phyloP scores from a whole-genome alignment of 2,113 vertebrate species.

The Ranitomeya variabilis region DNA sequence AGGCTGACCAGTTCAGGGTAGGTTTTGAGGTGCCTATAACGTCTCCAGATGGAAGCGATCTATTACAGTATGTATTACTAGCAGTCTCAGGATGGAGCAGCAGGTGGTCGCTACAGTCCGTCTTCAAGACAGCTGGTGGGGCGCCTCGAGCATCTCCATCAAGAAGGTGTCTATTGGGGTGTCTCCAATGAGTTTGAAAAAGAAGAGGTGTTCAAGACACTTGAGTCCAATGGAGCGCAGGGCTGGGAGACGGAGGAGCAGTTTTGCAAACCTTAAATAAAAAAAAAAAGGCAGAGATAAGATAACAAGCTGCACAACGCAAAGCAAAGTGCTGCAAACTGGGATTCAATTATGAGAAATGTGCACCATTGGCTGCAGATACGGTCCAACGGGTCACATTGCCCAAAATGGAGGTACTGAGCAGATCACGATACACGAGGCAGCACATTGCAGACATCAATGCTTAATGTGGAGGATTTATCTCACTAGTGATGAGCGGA shows the following conservation, averaged over 20 bases:
- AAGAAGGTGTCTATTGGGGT: slow-evolving; percentile 94
- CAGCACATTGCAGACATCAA: too few species aligned
- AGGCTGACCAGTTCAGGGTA: slow-evolving; percentile 64
- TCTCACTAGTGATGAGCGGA: too few species aligned
- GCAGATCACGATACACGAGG: too few species aligned
- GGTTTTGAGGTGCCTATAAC: slow-evolving; percentile 83
- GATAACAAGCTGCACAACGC: neutral
- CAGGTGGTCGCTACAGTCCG: slow-evolving; percentile 16
- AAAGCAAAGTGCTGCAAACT: neutral
- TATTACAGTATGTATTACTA: slow-evolving; percentile 32
- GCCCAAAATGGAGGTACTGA: too few species aligned
- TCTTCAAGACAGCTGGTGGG: slow-evolving; percentile 86
- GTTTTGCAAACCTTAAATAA: slow-evolving; percentile 85
- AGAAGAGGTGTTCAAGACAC: slow-evolving; percentile 92
- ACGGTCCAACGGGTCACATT: too few species aligned
- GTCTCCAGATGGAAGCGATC: slow-evolving; percentile 34
- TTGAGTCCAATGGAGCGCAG: slow-evolving; percentile 89
- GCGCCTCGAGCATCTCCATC: slow-evolving; percentile 94
- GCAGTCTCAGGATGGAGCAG: slow-evolving; percentile 27
- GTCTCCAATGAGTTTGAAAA: slow-evolving; percentile 93
- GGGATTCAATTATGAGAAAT: too few species aligned
- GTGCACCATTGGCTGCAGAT: too few species aligned
- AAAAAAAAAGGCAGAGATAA: neutral
- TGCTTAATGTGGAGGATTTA: too few species aligned
- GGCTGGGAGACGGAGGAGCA: slow-evolving; percentile 87